Conservation (phyloP, 2,113 vertebrate genomes). For the Haemorhous mexicanus region DNA sequence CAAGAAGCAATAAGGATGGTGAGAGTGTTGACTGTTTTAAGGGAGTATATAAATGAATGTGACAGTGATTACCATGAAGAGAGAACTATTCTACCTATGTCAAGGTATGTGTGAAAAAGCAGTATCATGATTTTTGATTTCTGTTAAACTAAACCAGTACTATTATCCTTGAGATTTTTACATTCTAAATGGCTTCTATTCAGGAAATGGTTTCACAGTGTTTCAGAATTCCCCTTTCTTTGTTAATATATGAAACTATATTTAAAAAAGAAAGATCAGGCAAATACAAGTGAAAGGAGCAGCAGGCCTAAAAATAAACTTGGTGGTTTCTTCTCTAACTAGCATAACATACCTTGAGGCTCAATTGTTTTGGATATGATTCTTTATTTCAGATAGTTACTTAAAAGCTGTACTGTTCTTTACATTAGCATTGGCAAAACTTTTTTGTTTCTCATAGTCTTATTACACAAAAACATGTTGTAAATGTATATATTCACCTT, state of each 20-base stretch:
- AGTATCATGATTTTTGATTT: neutral
- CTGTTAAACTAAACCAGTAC: neutral
- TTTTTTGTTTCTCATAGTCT: neutral
- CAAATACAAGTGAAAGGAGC: neutral
- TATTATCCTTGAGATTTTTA: neutral
- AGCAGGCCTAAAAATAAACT: neutral
- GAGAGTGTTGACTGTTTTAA: conserved; percentile 93
- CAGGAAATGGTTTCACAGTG: neutral
- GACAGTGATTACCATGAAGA: conserved; percentile 99
- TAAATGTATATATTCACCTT: neutral
- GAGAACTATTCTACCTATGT: conserved; percentile 98
- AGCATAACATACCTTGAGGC: rapidly evolving
- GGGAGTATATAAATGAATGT: conserved; percentile 98
- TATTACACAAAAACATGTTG: neutral
- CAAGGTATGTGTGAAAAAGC: conserved; percentile 80
- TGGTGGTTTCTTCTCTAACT: neutral
- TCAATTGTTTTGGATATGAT: neutral
- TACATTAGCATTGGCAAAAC: neutral
- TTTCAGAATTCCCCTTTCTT: neutral
- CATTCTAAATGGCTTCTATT: neutral
- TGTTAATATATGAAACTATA: neutral
- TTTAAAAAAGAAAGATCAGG: neutral
- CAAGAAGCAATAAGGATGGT: conserved; percentile 99
- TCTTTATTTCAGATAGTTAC: neutral
- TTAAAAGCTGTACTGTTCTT: neutral